phyloP scores from a whole-genome alignment of 2,113 vertebrate genomes.

The Oceanodroma tethys region DNA sequence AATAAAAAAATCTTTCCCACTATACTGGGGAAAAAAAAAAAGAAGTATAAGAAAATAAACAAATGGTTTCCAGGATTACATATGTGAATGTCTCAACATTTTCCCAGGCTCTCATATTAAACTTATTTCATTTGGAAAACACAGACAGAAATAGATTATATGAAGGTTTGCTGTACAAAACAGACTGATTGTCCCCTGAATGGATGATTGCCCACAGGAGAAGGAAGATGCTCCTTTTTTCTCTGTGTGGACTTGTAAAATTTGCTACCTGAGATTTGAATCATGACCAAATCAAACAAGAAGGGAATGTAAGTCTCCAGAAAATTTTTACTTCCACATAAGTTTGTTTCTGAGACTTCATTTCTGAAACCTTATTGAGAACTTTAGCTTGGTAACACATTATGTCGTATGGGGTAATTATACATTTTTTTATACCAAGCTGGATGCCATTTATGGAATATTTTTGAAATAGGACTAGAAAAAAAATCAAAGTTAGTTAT shows the following conservation, averaged over 20 bases:
- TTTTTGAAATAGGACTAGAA: background rate
- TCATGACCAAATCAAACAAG: background rate
- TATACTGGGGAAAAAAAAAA: background rate
- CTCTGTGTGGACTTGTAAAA: background rate
- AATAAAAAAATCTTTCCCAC: background rate
- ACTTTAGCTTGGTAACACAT: background rate
- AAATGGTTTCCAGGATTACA: rapidly evolving
- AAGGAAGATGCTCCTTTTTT: background rate
- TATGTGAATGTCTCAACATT: background rate
- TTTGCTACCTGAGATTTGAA: background rate
- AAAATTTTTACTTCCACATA: background rate
- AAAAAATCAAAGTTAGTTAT: background rate
- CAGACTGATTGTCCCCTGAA: background rate
- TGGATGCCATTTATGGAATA: background rate
- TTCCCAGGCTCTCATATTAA: background rate
- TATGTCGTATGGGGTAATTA: background rate
- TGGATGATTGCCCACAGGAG: background rate
- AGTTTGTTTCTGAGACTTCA: background rate
- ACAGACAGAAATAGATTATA: background rate
- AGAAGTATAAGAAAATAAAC: background rate
- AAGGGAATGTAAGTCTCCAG: background rate
- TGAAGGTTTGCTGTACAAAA: background rate
- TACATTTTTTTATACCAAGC: background rate
- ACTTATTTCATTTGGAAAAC: background rate
- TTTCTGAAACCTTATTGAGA: background rate